phyloP scores from a whole-genome alignment of 2,797 vertebrate genomes.

The Microctenopoma lineatum region DNA sequence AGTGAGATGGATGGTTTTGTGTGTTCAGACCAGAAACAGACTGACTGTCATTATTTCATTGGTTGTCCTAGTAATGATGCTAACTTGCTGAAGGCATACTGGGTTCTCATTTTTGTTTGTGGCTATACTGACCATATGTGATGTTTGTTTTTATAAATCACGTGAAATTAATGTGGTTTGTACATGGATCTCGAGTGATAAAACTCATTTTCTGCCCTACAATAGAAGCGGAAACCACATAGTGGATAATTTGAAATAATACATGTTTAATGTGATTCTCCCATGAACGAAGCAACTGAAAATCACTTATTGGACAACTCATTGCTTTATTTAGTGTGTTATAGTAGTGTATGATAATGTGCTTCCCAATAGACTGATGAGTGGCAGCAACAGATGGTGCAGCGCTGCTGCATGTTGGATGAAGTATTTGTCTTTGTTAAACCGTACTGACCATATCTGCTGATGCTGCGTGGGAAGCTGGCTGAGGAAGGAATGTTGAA shows the following conservation, averaged over 20 bases:
- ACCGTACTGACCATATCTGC: conserved; percentile 92
- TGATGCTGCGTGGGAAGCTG: conserved; percentile 97
- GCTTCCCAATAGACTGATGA: conserved; percentile 19
- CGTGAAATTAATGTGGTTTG: background rate
- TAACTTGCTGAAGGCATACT: conserved; percentile 9
- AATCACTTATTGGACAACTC: background rate
- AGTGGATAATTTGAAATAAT: background rate
- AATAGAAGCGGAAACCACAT: background rate
- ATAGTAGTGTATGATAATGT: conserved; percentile 13
- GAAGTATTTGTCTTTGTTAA: conserved; percentile 28
- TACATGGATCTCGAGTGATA: background rate
- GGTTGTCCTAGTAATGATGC: conserved; percentile 53
- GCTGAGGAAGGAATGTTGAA: conserved; percentile 96
- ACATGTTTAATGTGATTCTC: background rate
- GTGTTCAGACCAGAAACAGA: conserved; percentile 36
- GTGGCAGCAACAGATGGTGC: conserved; percentile 50
- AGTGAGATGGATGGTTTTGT: conserved; percentile 21
- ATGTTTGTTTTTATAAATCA: background rate
- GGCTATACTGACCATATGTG: conserved; percentile 2
- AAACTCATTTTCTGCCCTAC: background rate
- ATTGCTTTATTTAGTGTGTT: conserved; percentile 25
- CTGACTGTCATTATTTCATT: conserved; percentile 33
- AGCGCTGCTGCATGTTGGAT: conserved; percentile 13
- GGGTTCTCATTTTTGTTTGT: conserved; percentile 1
- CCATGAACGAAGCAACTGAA: background rate